Evolutionary conservation across 1,140 invertebrate species (phyloP).

Genomic region (Drosophila guanche): DNA sequence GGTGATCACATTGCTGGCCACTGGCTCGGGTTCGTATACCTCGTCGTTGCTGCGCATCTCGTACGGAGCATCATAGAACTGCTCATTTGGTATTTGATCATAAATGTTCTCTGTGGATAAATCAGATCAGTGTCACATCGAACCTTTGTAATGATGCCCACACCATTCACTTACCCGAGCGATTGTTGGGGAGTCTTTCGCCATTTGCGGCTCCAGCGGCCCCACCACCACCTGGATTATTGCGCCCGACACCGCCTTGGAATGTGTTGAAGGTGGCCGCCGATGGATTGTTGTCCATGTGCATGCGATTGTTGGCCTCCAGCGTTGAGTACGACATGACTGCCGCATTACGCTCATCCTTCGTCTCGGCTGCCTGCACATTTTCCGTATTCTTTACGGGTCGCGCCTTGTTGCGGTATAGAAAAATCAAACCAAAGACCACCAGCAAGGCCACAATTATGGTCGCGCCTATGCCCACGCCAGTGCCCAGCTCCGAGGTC

Average conservation of each 20-base stretch:
- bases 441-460: conserved; percentile 90
- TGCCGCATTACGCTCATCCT: conserved; percentile 92
- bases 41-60: conserved; percentile 87
- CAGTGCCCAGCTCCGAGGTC: conserved; percentile 88
- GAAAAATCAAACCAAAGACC: conserved; percentile 89
- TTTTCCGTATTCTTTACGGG: conserved; percentile 95
- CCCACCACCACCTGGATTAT: background rate
- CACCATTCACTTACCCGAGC: conserved; percentile 38
- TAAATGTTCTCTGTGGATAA: conserved; percentile 77
- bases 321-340: conserved; percentile 92
- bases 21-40: conserved; percentile 89
- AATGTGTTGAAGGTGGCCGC: conserved; percentile 83
- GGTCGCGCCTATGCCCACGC: conserved; percentile 91
- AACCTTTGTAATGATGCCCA: background rate
- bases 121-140: background rate
- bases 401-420: conserved; percentile 88
- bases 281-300: conserved; percentile 72
- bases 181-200: conserved; percentile 51
- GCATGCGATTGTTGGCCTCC: conserved; percentile 76
- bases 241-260: conserved; percentile 36
- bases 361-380: conserved; percentile 91
- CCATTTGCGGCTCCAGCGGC: conserved; percentile 29
- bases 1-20: conserved; percentile 87
- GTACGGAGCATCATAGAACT: conserved; percentile 85
- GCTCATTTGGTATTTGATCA: conserved; percentile 83